A percentile compares a stretch with the other conserved stretches of the same genome.
Evolutionary conservation across 2,113 vertebrate genomes (phyloP).

Genomic region (Hippoglossus stenolepis): DNA sequence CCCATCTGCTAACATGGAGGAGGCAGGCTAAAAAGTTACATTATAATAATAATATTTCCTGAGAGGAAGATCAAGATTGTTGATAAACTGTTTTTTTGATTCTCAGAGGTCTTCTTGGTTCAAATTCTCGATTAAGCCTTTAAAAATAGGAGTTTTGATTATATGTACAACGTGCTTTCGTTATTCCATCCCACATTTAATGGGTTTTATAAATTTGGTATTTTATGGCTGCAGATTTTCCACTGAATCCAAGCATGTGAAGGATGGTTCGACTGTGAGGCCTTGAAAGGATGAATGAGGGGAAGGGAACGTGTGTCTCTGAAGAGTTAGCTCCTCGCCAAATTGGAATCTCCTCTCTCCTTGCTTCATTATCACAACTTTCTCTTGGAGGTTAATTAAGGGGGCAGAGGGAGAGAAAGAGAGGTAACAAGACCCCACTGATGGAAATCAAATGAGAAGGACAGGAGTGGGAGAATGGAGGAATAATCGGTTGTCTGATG

Average conservation of each 20-base stretch:
- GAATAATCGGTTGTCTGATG: slow-evolving; percentile 67
- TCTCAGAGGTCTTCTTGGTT: no score
- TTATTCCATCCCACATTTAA: not conserved
- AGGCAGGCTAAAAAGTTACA: no score
- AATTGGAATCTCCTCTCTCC: slow-evolving; percentile 65
- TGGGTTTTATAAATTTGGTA: not conserved
- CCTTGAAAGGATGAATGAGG: slow-evolving; percentile 52
- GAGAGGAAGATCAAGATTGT: no score
- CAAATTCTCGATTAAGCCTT: no score
- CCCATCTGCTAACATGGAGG: no score
- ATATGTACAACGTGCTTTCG: no score
- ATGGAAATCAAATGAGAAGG: slow-evolving; percentile 75
- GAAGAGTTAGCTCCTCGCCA: slow-evolving; percentile 55
- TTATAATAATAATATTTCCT: no score
- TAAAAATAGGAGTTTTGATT: not conserved
- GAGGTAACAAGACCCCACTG: slow-evolving; percentile 70
- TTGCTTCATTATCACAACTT: slow-evolving; percentile 69
- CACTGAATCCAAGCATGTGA: slow-evolving; percentile 10
- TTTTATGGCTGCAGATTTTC: slow-evolving; percentile 15
- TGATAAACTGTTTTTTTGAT: no score
- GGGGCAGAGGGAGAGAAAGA: slow-evolving; percentile 29
- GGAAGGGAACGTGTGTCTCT: slow-evolving; percentile 51
- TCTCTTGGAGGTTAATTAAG: slow-evolving; percentile 76
- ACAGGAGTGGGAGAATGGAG: slow-evolving; percentile 60
- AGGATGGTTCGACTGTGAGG: slow-evolving; percentile 36